Base-by-base conservation (phyloP, 1,140 invertebrate genomes). In the Camponotus vicinus region DNA sequence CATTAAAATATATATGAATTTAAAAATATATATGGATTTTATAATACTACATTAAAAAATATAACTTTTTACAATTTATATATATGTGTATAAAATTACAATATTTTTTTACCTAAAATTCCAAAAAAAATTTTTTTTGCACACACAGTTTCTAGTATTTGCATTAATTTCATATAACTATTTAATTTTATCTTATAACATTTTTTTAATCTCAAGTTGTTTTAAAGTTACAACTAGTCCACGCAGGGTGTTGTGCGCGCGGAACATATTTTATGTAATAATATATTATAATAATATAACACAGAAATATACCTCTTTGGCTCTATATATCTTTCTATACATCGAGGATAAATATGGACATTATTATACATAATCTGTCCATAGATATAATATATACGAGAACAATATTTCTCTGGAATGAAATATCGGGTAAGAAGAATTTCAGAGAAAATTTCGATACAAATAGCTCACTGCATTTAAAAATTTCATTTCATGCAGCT, bases 401-500 rank as follows among this genome's bases (percentile, higher is more conserved):
- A 8, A 42, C 6, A 42, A 42, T 42, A 42, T 42, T 27, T 27
- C 7, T 42, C 4, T 27, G 11, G 66, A 67, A 37, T 79, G 21
- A 21, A 69, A 69, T 57, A 42, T 69, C 77, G 42, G 18, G 32
- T 40, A 37, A 37, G 8, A 32, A 77, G 27, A 78, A 69, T 42
- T 57, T 80, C 21, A 55, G 34, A 70, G 21, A 69, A 80, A 80
- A 37, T 57, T 69, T 27, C 5, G 18, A 59, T 32, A 32, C 42
- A 57, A 70, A 34, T 57, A 21, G 6, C 15, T 69, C 77, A 32
- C n/a, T 27, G 49, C 64, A 42, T n/a, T 57, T 13, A 57, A 69
- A 45, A 70, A 57, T 70, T 70, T 80, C 59, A 18, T 34, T 9
- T 59, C 61, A 5, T 7, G 52, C 15, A 40, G 5, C 49, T 52